Evolutionary conservation across 2,797 vertebrate genomes (phyloP), one percentile per base, ranked within the genome.

Genomic region (Diglossa cyanea): DNA sequence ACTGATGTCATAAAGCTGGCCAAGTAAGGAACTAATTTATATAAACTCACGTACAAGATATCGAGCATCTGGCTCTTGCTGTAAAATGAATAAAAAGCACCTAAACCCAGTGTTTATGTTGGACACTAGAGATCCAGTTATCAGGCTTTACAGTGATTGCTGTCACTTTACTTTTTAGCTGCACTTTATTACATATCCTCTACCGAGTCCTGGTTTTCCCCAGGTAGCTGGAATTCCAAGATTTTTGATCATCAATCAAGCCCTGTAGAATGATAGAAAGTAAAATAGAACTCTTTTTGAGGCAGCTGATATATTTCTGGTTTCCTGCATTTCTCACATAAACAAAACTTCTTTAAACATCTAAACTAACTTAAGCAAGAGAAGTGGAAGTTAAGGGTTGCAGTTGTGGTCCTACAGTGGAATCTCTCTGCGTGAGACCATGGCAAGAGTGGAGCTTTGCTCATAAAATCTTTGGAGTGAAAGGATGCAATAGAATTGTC

Each of bases 111-210:
- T 94, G 94, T 94, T 96, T 96, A 91, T 94, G 66, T 86, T 74
- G 61, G 81, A 91, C 95, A 93, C 87, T 58, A 88, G 94, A 96
- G 93, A 95, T 94, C 67, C 79, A 86, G 95, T 94, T 95, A 91
- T 94, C 87, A 74, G 68, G 85, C 84, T 93, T 92, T 95, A 74
- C 76, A 83, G 72, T 96, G 87, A 83, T 84, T 89, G 87, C 76
- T 95, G 91, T 95, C 85, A 91, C 65, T 96, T 95, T 90, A 75
- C 18, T 83, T 95, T 96, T 95, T 94, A 95, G 82, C 82, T 94
- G 72, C 30, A 94, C 68, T 89, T 89, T 93, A 89, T 93, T 96
- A 87, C 45, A 72, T 72, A 61, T 83, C 61, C 75, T 92, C 78
- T 39, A 39, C 39, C 18, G 65, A 89, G 65, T 83, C 68, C 45